Base-by-base conservation (phyloP, 2,797 vertebrate genomes). In the Cygnus olor region DNA sequence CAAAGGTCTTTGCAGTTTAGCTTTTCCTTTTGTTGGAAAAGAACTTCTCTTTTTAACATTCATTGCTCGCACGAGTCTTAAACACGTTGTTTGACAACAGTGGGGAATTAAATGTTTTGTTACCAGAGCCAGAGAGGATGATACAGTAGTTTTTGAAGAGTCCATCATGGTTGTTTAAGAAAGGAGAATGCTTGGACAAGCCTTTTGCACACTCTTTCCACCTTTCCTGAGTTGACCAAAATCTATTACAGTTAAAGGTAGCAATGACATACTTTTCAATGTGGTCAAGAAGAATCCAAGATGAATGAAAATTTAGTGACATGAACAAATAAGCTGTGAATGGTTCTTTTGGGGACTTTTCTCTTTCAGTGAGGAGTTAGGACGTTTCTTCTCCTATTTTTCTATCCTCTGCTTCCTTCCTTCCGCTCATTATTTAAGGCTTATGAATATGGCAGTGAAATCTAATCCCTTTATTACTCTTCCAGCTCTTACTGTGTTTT, bases 1-100 rank as follows among this genome's bases (percentile, higher is more conserved):
- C 92, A 95, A 94, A 96, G 91, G 89, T 96, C 94, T 92, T 96
- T 92, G 51, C 84, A 90, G 80, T n/a, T 94, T 85, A 93, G 89
- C 45, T 94, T 94, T 94, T 49, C 28, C 65, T 95, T 97, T 91
- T 95, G 87, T 81, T 92, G 78, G 89, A 60, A 89, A 68, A 94
- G 45, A 96, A 72, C 61, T 78, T 95, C 9, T 76, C 45, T 72
- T 96, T 96, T 95, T 93, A 96, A 73, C 78, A 83, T 91, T 73
- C 0, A 0, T 95, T 92, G 49, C 86, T 94, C 94, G 79, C 74
- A n/a, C 63, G 74, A 85, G 66, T 69, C 85, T 93, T 91, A 88
- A 94, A 85, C 47, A 15, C 53, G 54, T 93, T 88, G 68, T 94
- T 94, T 92, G 94, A 94, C 88, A 90, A 51, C 77, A 80, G 32